Evolutionary conservation across 35 echinoderm and acorn worm species (phyloP), one percentile per base, ranked within the genome.

Genomic region (Apostichopus parvimensis): DNA sequence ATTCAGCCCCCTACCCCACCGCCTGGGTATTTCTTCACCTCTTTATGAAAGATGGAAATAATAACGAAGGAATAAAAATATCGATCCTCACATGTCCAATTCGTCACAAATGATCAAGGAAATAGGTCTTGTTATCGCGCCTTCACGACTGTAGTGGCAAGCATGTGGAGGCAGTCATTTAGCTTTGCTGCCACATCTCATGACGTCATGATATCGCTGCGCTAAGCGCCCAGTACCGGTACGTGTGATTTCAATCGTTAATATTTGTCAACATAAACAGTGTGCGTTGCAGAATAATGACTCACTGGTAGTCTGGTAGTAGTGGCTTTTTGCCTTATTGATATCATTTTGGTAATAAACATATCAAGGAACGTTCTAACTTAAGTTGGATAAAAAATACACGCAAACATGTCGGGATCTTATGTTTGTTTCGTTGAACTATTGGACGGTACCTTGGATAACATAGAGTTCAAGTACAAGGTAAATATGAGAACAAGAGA

Each of bases 381-480:
- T 80, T 53, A 84, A 59, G 17, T 84, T 84, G 55, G 6, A 59
- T 84, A 60, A 84, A 84, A 58, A 59, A 84, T 4, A 58, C 53
- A 75, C 58, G 17, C 71, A 83, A 84, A 84, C 4, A 84, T 84
- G 81, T 84, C 81, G 28, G 53, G 56, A 59, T 84, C 54, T 58
- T 84, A 84, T 23, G 58, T 17, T 52, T 84, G 81, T 84, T 84
- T 84, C 56, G 81, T 84, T n/a, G 81, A 84, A n/a, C 53, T 84
- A 52, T 58, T 84, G 81, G 81, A 84, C 57, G 81, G 58, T 59
- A 84, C 55, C 18, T 84, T 84, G 54, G 54, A 56, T 22, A 84
- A 84, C 54, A 84, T 84, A 21, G 81, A 84, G 1, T 84, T 84
- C n/a, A 84, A 84, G 56, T 84, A 84, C 81, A 84, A 84, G 81